Evolutionary conservation across 1,140 invertebrate genomes (phyloP), one percentile per base, ranked within the genome.

Genomic region (Halesus radiatus): DNA sequence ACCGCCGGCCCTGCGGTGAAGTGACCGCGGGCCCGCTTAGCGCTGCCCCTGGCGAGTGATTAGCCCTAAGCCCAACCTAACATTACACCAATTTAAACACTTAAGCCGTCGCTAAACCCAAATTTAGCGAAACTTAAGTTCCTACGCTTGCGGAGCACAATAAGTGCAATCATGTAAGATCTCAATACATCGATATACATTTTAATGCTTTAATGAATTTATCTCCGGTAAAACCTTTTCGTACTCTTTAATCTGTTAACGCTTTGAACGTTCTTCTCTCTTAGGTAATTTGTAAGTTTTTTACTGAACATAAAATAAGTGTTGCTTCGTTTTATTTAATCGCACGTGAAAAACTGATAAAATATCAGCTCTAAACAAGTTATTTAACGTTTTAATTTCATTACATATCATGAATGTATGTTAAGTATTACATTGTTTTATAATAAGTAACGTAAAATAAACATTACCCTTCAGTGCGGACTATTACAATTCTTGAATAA

Each of bases 1-100:
- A 26, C 70, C 68, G 20, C 58, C 78, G 52, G 56, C 56, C 53
- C 29, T 79, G 78, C 60, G 78, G 78, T 32, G 78, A 79, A 79
- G 78, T 79, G 58, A 79, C 52, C 8, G 78, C 78, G 58, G 78
- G 78, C 60, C 70, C 56, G n/a, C 20, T 4, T n/a, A n/a, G 26
- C 22, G 20, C 32, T 70, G 58, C 72, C 70, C 68, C 77, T 73
- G 66, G 53, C 77, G 37, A 66, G 64, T 54, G 64, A 45, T 45
- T 45, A 10, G 8, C 37, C 10, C 37, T 10, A 13, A 37, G 32
- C 32, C 32, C 7, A 45, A 45, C 8, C 37, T 13, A 45, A 45
- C 37, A 45, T 13, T 45, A 45, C 37, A 45, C 10, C 8, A 45
- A 37, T 5, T 29, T 10, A 53, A 53, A 45, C 56, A 26, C 45